A percentile compares a stretch with the other conserved stretches of the same genome.
Evolutionary conservation across 2,113 vertebrate genomes (phyloP).

Genomic region (Mormyrus iriodes): DNA sequence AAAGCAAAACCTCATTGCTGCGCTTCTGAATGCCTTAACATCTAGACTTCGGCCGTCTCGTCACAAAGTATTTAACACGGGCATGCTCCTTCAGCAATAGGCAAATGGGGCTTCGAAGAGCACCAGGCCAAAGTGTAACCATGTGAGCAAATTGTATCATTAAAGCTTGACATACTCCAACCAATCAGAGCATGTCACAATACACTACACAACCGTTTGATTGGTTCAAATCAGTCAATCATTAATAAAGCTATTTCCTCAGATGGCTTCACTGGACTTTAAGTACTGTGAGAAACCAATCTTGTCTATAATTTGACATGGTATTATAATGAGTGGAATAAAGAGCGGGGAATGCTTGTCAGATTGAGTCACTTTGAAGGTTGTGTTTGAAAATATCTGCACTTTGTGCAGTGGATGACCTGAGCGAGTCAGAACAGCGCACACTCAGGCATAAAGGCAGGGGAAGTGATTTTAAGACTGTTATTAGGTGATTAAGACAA

Average conservation of each 20-base stretch:
- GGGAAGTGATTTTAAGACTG: constrained; percentile 35
- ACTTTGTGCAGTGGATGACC: not conserved
- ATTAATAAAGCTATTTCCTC: constrained; percentile 17
- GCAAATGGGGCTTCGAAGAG: not conserved
- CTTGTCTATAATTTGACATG: constrained; percentile 12
- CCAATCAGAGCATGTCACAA: not conserved
- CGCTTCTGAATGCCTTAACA: not conserved
- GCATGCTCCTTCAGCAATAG: not conserved
- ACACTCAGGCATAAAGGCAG: constrained; percentile 24
- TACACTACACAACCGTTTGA: not conserved
- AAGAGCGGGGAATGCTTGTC: not conserved
- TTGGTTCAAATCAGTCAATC: constrained; percentile 9
- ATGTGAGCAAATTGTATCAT: constrained; percentile 12
- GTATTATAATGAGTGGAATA: not conserved
- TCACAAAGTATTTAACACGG: not conserved
- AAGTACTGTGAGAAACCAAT: not conserved
- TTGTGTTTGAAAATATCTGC: not conserved
- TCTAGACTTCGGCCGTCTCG: not conserved
- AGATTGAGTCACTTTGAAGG: not conserved
- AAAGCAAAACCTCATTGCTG: not conserved
- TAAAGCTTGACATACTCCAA: constrained; percentile 14
- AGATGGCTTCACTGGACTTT: constrained; percentile 6
- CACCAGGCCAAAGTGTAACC: constrained; percentile 4
- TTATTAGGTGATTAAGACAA: constrained; percentile 49
- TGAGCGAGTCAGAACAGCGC: not conserved